phyloP scores from a whole-genome alignment of 1,140 invertebrate genomes.

The Drosophila ogumai region DNA sequence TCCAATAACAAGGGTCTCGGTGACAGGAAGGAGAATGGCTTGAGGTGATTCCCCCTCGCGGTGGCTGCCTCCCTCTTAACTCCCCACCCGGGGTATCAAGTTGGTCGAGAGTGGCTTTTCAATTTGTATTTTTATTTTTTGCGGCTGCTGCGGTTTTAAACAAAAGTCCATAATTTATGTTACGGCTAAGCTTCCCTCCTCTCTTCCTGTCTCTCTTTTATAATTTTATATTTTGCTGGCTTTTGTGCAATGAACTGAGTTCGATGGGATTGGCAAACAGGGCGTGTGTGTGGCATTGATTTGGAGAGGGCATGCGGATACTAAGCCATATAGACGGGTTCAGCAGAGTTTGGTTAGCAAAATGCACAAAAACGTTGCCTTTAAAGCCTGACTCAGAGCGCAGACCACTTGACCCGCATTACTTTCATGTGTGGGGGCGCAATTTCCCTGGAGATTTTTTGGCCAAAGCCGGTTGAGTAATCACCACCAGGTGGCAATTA shows the following conservation, averaged over 20 bases:
- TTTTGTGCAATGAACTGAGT: conserved; percentile 73
- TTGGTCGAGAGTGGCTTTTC: conserved; percentile 22
- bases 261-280: conserved; percentile 46
- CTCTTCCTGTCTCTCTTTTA: conserved; percentile 33
- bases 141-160: conserved; percentile 69
- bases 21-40: conserved; percentile 26
- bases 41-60: background rate
- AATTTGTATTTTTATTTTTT: conserved; percentile 22
- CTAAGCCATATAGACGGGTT: conserved; percentile 2
- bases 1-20: conserved; percentile 1
- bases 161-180: conserved; percentile 82
- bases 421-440: conserved; percentile 27
- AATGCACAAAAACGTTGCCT: conserved; percentile 19
- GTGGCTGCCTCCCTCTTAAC: conserved; percentile 1
- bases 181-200: conserved; percentile 64
- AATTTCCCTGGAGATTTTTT: conserved; percentile 30
- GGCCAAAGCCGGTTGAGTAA: conserved; percentile 19
- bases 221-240: conserved; percentile 47
- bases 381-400: conserved; percentile 33
- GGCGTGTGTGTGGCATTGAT: conserved; percentile 60
- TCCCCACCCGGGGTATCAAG: conserved; percentile 9
- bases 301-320: conserved; percentile 24
- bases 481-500: conserved; percentile 23
- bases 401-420: conserved; percentile 67
- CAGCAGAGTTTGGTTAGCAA: conserved; percentile 23